Evolutionary conservation across 2,888 invertebrate species (phyloP).

Genomic region (Metopia argyrocephala): DNA sequence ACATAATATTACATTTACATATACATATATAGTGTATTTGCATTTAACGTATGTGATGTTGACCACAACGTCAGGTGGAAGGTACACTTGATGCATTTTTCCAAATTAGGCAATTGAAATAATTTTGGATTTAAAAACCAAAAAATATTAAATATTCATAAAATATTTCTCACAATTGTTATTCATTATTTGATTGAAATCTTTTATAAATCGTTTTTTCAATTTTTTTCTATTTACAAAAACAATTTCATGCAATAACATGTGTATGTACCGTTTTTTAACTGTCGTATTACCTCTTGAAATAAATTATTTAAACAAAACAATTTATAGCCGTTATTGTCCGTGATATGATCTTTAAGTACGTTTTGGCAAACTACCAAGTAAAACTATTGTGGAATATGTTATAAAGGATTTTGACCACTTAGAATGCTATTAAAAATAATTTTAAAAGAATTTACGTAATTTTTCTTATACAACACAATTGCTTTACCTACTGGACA

Average conservation of each 20-base stretch:
- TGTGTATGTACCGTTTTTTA: background rate
- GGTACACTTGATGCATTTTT: background rate
- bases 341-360: background rate
- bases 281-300: background rate
- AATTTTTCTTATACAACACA: constrained; percentile 23
- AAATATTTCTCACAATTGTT: no score
- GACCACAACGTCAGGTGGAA: background rate
- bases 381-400: background rate
- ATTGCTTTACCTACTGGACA: constrained; percentile 14
- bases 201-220: background rate
- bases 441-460: constrained; percentile 5
- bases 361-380: background rate
- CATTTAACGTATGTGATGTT: no score
- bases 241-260: no score
- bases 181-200: no score
- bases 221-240: no score
- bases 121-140: no score
- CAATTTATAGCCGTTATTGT: background rate
- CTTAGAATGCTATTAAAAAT: background rate
- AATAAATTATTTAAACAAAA: background rate
- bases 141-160: no score
- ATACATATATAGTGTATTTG: no score
- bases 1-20: no score
- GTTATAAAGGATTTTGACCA: constrained; percentile 19
- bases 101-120: no score